Conservation (phyloP, 2,113 vertebrate species). For the Heteronetta atricapilla region DNA sequence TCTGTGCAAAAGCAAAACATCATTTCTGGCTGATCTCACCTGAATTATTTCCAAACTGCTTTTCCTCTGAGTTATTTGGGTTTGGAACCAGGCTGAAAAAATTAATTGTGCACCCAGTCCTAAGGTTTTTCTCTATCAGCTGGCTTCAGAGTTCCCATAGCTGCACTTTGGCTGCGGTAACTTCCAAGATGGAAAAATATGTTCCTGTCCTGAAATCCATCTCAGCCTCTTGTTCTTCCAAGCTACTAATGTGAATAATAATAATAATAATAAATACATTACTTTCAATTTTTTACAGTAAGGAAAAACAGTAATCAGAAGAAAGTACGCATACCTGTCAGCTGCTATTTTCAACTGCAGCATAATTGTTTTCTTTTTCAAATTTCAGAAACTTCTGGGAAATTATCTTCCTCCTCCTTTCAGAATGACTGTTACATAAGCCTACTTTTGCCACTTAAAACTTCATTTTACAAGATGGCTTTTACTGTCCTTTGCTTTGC, state of each 20-base stretch:
- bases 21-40: slow-evolving; percentile 9
- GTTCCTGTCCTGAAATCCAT: not conserved
- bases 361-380: not conserved
- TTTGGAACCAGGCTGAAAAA: slow-evolving; percentile 22
- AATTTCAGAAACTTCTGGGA: not conserved
- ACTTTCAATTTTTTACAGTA: not conserved
- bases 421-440: not conserved
- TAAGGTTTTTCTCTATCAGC: not conserved
- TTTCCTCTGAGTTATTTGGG: slow-evolving; percentile 21
- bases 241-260: not conserved
- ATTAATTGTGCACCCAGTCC: slow-evolving; percentile 1
- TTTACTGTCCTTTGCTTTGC: not conserved
- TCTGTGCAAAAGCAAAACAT: not conserved
- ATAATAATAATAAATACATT: not conserved
- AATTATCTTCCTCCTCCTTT: not conserved
- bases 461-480: not conserved
- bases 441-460: not conserved
- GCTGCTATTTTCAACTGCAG: not conserved
- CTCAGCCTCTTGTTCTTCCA: not conserved
- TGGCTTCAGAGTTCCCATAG: not conserved
- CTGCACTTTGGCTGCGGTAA: not conserved
- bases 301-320: not conserved
- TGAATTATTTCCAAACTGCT: slow-evolving; percentile 23
- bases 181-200: not conserved
- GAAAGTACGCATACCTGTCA: not conserved